Base-by-base conservation (phyloP, 2,797 vertebrate species). In the Malurus splendens region DNA sequence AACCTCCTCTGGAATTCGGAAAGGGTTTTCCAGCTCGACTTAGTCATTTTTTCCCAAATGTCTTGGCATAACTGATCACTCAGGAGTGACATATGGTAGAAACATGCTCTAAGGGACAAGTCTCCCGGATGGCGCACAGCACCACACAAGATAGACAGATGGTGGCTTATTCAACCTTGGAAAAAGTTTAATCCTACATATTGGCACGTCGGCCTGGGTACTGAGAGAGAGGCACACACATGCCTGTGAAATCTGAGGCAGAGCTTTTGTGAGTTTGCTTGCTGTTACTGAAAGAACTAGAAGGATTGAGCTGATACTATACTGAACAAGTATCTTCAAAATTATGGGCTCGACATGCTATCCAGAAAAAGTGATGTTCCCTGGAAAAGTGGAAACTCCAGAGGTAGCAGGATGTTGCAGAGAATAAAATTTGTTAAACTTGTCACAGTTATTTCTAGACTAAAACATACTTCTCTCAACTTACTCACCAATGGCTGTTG, bases 71-170 rank as follows among this genome's bases (percentile, higher is more conserved):
- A 94, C 83, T 72, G 93, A 94, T 96, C 92, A 71, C 85, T 95
- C 86, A 92, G 93, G 95, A 96, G 97, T 97, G 97, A 97, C 98
- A 98, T 98, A 98, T 98, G 98, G 98, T 93, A 68, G 94, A 84
- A 97, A 95, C 97, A 97, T 89, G 95, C 97, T 98, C 98, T 97
- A 95, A 97, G 97, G 97, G 97, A 97, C 96, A 95, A 93, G 96
- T 97, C 97, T 98, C 97, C 97, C 96, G 97, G 97, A 96, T 97
- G 96, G 97, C 89, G 82, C 95, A 87, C 93, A 93, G 94, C 91
- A 96, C 96, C 96, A 96, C 95, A 96, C 96, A 96, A 97, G 96
- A 93, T 96, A 97, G 98, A 98, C 98, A 98, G 98, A 98, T 98
- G 98, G 98, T 95, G 91, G 97, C 97, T 98, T 97, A 94, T 96